Percentiles rank a stretch among this genome's conserved stretches.
Evolutionary conservation across 1,140 invertebrate genomes (phyloP).

Genomic region (Caenorhabditis brenneri): DNA sequence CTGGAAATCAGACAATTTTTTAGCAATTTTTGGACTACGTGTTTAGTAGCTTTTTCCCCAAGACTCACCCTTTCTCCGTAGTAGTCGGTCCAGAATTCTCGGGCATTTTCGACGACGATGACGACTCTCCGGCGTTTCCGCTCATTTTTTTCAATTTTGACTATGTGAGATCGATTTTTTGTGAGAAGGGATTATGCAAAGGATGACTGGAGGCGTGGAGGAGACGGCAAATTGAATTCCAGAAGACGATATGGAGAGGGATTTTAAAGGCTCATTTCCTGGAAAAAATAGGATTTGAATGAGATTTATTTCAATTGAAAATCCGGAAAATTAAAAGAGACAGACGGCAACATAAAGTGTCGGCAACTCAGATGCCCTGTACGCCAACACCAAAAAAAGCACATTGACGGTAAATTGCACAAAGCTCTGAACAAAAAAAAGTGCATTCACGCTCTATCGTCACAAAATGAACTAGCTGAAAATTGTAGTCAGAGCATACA

Average conservation of each 20-base stretch:
- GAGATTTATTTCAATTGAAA: background rate
- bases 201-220: background rate
- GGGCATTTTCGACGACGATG: constrained; percentile 7
- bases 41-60: too few relatives aligned
- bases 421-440: too few relatives aligned
- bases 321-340: too few relatives aligned
- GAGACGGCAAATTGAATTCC: background rate
- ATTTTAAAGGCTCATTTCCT: background rate
- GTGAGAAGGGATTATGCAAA: constrained; percentile 1
- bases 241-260: background rate
- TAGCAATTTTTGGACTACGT: too few relatives aligned
- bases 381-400: too few relatives aligned
- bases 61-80: background rate
- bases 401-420: too few relatives aligned
- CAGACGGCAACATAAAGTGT: too few relatives aligned
- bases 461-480: too few relatives aligned
- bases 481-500: too few relatives aligned
- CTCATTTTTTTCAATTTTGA: background rate
- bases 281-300: background rate
- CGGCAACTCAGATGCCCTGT: too few relatives aligned
- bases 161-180: background rate
- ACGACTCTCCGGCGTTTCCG: background rate
- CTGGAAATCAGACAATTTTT: background rate
- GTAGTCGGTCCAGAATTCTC: background rate
- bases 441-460: too few relatives aligned